phyloP scores from a whole-genome alignment of 2,797 vertebrate species.

The Falco columbarius region DNA sequence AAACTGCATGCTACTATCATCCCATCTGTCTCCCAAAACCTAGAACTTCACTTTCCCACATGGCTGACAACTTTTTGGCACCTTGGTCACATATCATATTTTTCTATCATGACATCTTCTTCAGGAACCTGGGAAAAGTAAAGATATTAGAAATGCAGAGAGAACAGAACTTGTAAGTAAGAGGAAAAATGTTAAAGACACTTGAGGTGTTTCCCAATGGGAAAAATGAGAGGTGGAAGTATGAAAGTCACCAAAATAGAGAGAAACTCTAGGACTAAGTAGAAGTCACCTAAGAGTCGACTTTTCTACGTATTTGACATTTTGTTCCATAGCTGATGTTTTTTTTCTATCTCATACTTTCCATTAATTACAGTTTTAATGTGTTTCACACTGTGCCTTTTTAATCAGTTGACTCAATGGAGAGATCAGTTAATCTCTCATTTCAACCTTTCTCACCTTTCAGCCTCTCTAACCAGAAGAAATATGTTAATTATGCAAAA shows the following conservation, averaged over 20 bases:
- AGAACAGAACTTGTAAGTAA: neutral
- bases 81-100: neutral
- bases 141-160: neutral
- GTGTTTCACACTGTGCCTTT: neutral
- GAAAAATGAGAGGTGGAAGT: neutral
- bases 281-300: neutral
- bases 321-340: neutral
- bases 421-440: neutral
- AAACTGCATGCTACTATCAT: neutral
- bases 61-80: neutral
- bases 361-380: conserved; percentile 2
- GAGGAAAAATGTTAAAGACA: neutral
- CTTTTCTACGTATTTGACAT: neutral
- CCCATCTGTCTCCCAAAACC: neutral
- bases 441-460: conserved; percentile 35
- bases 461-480: neutral
- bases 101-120: neutral
- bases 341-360: conserved; percentile 19
- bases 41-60: neutral
- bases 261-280: neutral
- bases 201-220: neutral
- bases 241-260: neutral
- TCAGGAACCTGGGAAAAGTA: neutral
- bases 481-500: conserved; percentile 26
- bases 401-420: conserved; percentile 18